Evolutionary conservation across 2,888 invertebrate genomes (phyloP).

Genomic region (Metallyticus violacea): DNA sequence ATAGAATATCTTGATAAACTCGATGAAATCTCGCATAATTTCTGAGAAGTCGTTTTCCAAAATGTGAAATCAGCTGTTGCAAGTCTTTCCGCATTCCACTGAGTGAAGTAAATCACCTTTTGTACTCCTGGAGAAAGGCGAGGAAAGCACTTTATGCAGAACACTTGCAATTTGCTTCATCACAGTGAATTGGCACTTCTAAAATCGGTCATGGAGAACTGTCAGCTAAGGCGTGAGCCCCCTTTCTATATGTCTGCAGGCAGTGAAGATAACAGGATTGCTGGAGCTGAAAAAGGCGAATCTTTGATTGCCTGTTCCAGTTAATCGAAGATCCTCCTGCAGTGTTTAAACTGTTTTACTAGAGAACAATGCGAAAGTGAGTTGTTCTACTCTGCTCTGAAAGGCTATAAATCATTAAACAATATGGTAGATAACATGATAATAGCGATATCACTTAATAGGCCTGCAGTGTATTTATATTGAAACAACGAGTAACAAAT

Average conservation of each 20-base stretch:
- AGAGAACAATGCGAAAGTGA: not conserved
- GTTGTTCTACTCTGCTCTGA: not conserved
- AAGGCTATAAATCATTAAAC: no score
- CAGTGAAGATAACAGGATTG: not conserved
- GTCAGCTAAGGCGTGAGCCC: not conserved
- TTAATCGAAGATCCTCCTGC: not conserved
- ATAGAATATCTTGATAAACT: no score
- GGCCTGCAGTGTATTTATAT: no score
- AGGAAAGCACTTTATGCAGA: not conserved
- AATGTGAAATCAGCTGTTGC: not conserved
- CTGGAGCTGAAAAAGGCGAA: not conserved
- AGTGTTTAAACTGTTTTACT: not conserved
- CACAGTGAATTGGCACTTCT: slow-evolving; percentile 10
- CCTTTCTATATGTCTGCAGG: not conserved
- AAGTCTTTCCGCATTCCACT: not conserved
- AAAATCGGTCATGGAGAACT: slow-evolving; percentile 10
- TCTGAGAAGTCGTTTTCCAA: not conserved
- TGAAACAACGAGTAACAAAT: no score
- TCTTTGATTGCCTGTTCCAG: not conserved
- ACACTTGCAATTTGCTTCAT: not conserved
- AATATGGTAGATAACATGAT: no score
- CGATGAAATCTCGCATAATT: no score
- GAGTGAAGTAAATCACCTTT: not conserved
- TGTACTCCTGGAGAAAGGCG: not conserved
- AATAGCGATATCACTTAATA: no score